These are phyloP conservation scores for Cacoxenus indagator DNA, from an alignment of 2,888 invertebrate species.

Conservation along the genomic window DNA sequence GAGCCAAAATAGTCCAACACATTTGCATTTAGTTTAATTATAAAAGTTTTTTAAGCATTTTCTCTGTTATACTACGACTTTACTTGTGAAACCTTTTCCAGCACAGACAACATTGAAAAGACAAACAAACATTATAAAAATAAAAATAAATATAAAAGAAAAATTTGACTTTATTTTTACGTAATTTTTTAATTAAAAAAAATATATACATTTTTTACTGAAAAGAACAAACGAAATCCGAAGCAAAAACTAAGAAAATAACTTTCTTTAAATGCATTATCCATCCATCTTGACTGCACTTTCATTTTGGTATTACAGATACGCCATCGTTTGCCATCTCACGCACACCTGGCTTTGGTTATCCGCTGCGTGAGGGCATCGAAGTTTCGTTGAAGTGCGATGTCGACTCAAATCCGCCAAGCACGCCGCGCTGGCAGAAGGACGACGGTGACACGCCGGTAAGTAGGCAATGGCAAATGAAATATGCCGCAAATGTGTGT, in stretches of 20 bases:
- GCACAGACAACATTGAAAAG: slow-evolving; percentile 2
- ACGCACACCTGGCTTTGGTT: slow-evolving; percentile 92
- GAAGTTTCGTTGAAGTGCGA: slow-evolving; percentile 91
- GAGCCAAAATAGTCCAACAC: slow-evolving; percentile 31
- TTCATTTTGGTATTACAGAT: slow-evolving; percentile 75
- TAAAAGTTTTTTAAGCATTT: slow-evolving; percentile 48
- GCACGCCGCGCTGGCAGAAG: slow-evolving; percentile 86
- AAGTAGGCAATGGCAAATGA: slow-evolving; percentile 54
- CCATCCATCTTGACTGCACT: slow-evolving; percentile 25
- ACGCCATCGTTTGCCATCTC: slow-evolving; percentile 94
- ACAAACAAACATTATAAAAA: neutral
- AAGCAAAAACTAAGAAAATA: neutral
- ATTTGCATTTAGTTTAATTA: slow-evolving; percentile 64
- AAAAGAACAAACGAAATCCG: neutral
- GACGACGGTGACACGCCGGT: slow-evolving; percentile 75
- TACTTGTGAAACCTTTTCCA: neutral
- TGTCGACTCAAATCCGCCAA: slow-evolving; percentile 93
- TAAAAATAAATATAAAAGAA: too few relatives aligned
- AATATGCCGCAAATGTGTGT: neutral
- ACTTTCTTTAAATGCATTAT: slow-evolving; percentile 5
- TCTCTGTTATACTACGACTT: slow-evolving; percentile 1
- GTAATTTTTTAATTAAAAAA: slow-evolving; percentile 61
- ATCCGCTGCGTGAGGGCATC: slow-evolving; percentile 89
- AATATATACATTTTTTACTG: slow-evolving; percentile 14
- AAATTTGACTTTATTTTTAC: slow-evolving; percentile 22